A percentile compares a stretch with the other conserved stretches of the same genome.
These are phyloP conservation scores for Actias luna DNA, from an alignment of 2,888 invertebrate genomes.

Conservation along the genomic window DNA sequence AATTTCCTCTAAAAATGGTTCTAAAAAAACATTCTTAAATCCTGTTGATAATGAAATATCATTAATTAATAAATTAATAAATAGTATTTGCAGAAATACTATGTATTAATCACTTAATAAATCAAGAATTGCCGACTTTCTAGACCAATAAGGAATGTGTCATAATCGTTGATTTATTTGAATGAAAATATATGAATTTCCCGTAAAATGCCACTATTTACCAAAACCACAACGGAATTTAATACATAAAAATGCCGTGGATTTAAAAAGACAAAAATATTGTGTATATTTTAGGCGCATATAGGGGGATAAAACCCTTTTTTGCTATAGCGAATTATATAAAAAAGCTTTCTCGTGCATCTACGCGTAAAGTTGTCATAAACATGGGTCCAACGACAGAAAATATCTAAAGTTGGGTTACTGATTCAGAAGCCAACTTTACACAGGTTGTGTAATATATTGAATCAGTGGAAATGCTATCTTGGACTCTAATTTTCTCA, in stretches of 20 bases:
- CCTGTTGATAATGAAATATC: too few relatives aligned
- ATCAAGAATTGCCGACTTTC: too few relatives aligned
- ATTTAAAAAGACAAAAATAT: background rate
- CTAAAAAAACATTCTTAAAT: too few relatives aligned
- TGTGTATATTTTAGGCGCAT: background rate
- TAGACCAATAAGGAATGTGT: too few relatives aligned
- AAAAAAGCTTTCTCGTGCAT: conserved; percentile 2
- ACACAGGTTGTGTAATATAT: background rate
- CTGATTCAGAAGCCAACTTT: background rate
- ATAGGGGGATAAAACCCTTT: background rate
- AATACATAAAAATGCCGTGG: background rate
- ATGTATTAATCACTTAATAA: too few relatives aligned
- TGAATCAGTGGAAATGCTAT: background rate
- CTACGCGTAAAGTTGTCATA: background rate
- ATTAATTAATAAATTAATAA: too few relatives aligned
- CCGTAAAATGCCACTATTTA: background rate
- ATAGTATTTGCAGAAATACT: too few relatives aligned
- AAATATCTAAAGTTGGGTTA: background rate
- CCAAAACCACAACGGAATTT: background rate
- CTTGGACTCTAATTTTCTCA: background rate
- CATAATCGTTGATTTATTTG: background rate
- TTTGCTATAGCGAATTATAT: background rate
- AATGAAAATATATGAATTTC: background rate
- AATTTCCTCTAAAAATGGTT: too few relatives aligned
- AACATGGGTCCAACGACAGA: background rate